Evolutionary conservation across 2,888 invertebrate genomes (phyloP).

Genomic region (Deroplatys truncata): DNA sequence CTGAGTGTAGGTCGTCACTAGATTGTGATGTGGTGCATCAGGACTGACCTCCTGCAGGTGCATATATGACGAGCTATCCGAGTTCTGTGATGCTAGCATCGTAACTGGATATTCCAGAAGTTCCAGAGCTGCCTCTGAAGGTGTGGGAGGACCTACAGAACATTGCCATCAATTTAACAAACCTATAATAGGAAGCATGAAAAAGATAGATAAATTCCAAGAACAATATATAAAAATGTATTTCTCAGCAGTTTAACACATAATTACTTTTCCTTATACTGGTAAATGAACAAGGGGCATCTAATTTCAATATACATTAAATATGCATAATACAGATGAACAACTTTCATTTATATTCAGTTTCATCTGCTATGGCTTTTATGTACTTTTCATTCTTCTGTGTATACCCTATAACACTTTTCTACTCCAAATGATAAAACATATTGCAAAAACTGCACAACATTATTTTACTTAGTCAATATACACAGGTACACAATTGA

Average conservation of each 20-base stretch:
- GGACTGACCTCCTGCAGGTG: conserved; percentile 19
- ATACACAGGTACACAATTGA: too few relatives aligned
- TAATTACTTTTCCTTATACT: too few relatives aligned
- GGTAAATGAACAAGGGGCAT: too few relatives aligned
- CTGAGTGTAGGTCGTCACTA: conserved; percentile 11
- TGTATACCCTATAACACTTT: too few relatives aligned
- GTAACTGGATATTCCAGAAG: conserved; percentile 38
- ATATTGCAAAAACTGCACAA: too few relatives aligned
- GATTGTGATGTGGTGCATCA: conserved; percentile 12
- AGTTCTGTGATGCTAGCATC: conserved; percentile 23
- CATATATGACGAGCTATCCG: conserved; percentile 17
- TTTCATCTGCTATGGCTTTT: too few relatives aligned
- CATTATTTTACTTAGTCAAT: too few relatives aligned
- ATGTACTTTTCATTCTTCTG: too few relatives aligned
- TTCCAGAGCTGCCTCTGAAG: conserved; percentile 41
- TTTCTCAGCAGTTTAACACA: not conserved
- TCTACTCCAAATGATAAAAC: too few relatives aligned
- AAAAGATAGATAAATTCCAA: not conserved
- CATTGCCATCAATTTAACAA: not conserved
- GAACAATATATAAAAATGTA: not conserved
- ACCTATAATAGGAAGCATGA: not conserved
- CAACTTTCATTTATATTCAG: too few relatives aligned
- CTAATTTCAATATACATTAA: too few relatives aligned
- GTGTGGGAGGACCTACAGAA: conserved; percentile 41
- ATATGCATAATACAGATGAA: too few relatives aligned